Conservation (phyloP, 2,888 invertebrate species). For the Cyclophora albipunctata region DNA sequence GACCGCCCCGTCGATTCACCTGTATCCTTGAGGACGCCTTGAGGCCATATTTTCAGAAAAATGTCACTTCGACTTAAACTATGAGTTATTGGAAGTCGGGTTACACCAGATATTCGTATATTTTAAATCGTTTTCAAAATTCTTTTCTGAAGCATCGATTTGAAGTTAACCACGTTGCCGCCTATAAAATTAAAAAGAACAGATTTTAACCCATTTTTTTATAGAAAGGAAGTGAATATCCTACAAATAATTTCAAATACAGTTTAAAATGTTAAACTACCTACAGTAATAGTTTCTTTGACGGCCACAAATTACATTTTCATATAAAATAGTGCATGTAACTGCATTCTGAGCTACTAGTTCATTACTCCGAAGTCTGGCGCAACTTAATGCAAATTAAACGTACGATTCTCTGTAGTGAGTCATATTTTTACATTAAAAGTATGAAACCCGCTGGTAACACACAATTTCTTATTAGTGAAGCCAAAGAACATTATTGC, state of each 20-base stretch:
- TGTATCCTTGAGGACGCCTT: constrained; percentile 31
- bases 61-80: constrained; percentile 24
- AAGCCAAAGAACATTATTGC: too few species aligned
- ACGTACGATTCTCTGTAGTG: constrained; percentile 50
- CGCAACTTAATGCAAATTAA: constrained; percentile 53
- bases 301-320: background rate
- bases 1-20: constrained; percentile 38
- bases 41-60: constrained; percentile 31
- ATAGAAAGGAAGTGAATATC: background rate
- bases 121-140: constrained; percentile 8
- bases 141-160: too few species aligned
- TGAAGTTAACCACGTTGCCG: constrained; percentile 5
- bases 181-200: too few species aligned
- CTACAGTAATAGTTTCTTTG: background rate
- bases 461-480: constrained; percentile 53
- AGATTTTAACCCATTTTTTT: background rate
- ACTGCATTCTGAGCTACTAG: constrained; percentile 19
- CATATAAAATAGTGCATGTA: constrained; percentile 3
- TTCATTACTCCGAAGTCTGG: constrained; percentile 29
- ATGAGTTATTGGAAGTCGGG: constrained; percentile 19
- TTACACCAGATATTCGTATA: constrained; percentile 9
- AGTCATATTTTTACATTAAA: constrained; percentile 65
- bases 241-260: too few species aligned
- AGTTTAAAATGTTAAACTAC: too few species aligned
- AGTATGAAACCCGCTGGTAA: constrained; percentile 45